These are phyloP conservation scores for Rhinoptilus africanus DNA, from an alignment of 2,113 vertebrate genomes.

Conservation along the genomic window DNA sequence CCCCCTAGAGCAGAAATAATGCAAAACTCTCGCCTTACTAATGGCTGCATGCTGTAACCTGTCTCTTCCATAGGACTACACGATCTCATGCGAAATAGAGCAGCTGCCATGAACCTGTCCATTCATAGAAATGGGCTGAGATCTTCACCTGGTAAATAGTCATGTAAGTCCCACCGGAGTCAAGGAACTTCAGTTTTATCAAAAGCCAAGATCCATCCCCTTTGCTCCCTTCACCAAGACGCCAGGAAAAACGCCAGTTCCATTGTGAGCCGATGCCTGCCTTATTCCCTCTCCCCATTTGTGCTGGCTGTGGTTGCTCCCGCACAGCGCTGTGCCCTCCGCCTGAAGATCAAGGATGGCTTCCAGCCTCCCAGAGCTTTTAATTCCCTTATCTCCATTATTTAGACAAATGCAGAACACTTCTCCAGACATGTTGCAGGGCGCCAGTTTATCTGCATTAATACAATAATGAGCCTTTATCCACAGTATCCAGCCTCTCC, in stretches of 20 bases:
- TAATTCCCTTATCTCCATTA: conserved; percentile 37
- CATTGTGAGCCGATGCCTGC: background rate
- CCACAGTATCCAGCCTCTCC: background rate
- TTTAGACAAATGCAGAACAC: conserved; percentile 35
- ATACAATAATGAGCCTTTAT: conserved; percentile 33
- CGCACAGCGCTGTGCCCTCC: background rate
- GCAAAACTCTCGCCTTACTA: background rate
- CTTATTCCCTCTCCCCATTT: background rate
- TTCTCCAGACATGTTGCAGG: conserved; percentile 44
- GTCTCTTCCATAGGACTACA: background rate
- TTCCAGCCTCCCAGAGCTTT: conserved; percentile 28
- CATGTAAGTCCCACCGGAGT: background rate
- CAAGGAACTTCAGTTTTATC: background rate
- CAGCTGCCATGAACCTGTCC: background rate
- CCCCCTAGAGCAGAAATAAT: background rate
- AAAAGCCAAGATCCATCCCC: background rate
- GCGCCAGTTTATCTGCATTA: conserved; percentile 55
- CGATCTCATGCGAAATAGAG: background rate
- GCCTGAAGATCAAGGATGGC: background rate
- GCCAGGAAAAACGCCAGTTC: background rate
- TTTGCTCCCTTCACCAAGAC: background rate
- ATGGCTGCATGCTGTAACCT: background rate
- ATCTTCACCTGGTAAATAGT: background rate
- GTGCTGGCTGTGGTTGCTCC: background rate
- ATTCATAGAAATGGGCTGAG: background rate